These are phyloP conservation scores for Perizoma affinitatum DNA, from an alignment of 2,888 invertebrate genomes.

Conservation along the genomic window DNA sequence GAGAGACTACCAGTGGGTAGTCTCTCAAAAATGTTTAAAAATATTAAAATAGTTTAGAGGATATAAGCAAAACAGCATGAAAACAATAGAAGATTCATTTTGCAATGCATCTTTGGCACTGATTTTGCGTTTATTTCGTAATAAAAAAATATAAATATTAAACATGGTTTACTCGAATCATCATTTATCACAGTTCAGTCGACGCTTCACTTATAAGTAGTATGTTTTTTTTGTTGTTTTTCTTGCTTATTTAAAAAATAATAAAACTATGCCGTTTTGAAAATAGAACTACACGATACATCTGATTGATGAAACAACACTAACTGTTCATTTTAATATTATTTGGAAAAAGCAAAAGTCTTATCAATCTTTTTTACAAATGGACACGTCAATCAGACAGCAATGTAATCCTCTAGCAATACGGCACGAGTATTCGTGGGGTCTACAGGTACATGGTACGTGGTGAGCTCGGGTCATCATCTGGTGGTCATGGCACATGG, in stretches of 20 bases:
- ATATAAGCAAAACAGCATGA: neutral
- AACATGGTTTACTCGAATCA: constrained; percentile 62
- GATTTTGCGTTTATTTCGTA: constrained; percentile 72
- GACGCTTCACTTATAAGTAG: constrained; percentile 49
- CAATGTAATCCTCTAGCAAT: constrained; percentile 53
- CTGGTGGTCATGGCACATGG: constrained; percentile 4
- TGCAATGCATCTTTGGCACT: constrained; percentile 82
- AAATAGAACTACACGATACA: constrained; percentile 46
- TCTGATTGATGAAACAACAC: constrained; percentile 12
- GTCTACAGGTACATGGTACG: constrained; percentile 47
- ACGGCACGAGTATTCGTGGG: constrained; percentile 53
- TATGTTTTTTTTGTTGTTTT: constrained; percentile 71
- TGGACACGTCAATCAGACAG: constrained; percentile 16
- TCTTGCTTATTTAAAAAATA: constrained; percentile 62
- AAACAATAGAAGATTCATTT: constrained; percentile 47
- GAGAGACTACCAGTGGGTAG: too few relatives aligned
- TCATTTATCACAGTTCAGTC: constrained; percentile 81
- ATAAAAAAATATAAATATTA: constrained; percentile 62
- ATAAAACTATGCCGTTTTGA: constrained; percentile 52
- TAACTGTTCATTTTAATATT: constrained; percentile 18
- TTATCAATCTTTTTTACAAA: constrained; percentile 3
- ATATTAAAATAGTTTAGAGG: too few relatives aligned
- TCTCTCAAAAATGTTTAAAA: too few relatives aligned
- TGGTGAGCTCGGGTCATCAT: constrained; percentile 35
- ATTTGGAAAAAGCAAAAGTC: neutral